Conservation (phyloP, 2,113 vertebrate species). For the Acrocephalus kingi region DNA sequence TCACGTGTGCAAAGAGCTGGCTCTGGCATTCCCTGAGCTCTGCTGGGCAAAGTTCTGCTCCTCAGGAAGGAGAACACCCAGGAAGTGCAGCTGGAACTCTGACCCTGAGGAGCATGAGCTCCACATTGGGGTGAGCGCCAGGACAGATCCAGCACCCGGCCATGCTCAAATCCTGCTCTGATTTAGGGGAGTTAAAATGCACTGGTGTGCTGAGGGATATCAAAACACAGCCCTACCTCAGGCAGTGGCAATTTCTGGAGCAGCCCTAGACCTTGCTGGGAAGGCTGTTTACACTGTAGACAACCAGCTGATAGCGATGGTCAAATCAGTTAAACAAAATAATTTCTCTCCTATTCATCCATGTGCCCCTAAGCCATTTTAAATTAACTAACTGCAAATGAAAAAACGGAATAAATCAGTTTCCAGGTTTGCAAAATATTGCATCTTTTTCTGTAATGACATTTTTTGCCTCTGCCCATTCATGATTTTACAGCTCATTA, state of each 20-base stretch:
- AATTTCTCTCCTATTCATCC: neutral
- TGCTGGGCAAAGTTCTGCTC: neutral
- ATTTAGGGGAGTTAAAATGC: neutral
- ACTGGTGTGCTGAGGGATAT: neutral
- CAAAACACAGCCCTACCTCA: neutral
- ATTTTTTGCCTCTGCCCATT: neutral
- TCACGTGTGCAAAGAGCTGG: neutral
- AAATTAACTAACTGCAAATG: neutral
- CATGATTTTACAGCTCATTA: neutral
- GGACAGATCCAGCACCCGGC: neutral
- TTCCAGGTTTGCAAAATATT: neutral
- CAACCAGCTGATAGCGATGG: neutral
- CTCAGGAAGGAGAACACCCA: neutral
- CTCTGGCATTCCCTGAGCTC: neutral
- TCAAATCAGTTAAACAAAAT: neutral
- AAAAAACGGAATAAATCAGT: neutral
- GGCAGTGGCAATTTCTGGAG: neutral
- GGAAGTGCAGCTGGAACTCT: neutral
- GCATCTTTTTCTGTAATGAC: neutral
- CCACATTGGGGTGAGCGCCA: fast-evolving
- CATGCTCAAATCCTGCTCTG: neutral
- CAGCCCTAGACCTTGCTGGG: neutral
- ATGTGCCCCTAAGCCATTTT: neutral
- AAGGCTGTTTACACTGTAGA: neutral
- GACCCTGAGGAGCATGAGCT: neutral